Conservation (phyloP, 1,140 invertebrate species). For the Wasmannia auropunctata region DNA sequence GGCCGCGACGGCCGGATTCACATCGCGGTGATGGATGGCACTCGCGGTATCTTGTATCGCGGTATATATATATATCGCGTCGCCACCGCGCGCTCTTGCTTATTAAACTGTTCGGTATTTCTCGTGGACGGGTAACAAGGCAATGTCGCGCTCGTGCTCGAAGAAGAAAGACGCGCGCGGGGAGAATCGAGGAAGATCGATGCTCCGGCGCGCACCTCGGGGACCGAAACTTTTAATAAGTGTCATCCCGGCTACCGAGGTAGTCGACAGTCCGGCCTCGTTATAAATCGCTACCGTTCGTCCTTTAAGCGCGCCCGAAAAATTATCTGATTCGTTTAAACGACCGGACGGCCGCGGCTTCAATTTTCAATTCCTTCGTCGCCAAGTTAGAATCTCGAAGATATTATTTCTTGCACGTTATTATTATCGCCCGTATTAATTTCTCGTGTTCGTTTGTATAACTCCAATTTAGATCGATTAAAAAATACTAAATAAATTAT, state of each 20-base stretch:
- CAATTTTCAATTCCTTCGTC: neutral
- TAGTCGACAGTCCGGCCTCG: slow-evolving; percentile 61
- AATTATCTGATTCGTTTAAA: slow-evolving; percentile 70
- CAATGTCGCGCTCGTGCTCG: slow-evolving; percentile 25
- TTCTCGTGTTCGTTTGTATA: neutral
- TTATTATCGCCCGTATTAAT: too few relatives aligned
- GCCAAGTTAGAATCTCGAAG: neutral
- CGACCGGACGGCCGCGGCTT: neutral
- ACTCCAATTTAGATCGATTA: neutral
- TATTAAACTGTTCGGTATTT: slow-evolving; percentile 81
- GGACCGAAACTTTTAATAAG: slow-evolving; percentile 77
- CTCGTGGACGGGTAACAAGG: slow-evolving; percentile 71
- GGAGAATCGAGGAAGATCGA: slow-evolving; percentile 72
- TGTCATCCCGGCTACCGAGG: slow-evolving; percentile 74
- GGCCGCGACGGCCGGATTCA: slow-evolving; percentile 71
- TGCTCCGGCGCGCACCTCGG: slow-evolving; percentile 54
- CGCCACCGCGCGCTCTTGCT: slow-evolving; percentile 74
- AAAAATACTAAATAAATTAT: too few relatives aligned
- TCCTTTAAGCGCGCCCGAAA: slow-evolving; percentile 46
- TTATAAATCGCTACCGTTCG: slow-evolving; percentile 76
- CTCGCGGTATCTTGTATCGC: slow-evolving; percentile 76
- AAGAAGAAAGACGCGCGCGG: slow-evolving; percentile 2
- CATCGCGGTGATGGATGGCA: slow-evolving; percentile 76
- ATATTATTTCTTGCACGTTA: neutral
- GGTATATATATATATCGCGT: slow-evolving; percentile 71